Conservation (phyloP, 1,140 invertebrate genomes). For the Helicoverpa zea region DNA sequence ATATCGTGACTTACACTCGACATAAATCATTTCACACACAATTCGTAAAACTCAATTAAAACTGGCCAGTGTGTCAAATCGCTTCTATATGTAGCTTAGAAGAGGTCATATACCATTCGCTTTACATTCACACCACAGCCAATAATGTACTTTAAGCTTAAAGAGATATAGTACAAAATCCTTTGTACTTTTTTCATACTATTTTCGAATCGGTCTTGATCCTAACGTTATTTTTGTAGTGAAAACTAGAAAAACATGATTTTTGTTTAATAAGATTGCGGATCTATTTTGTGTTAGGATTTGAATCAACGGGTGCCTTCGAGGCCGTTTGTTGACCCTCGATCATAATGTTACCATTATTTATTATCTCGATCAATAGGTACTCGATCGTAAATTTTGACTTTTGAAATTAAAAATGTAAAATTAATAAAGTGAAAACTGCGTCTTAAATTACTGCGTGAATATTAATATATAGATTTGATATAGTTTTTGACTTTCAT, state of each 20-base stretch:
- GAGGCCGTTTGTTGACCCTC: slow-evolving; percentile 73
- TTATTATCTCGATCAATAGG: slow-evolving; percentile 27
- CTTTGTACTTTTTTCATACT: neutral
- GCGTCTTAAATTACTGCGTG: too few species aligned
- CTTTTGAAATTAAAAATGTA: neutral
- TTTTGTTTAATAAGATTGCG: slow-evolving; percentile 63
- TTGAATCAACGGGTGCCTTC: slow-evolving; percentile 61
- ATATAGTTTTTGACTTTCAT: too few species aligned
- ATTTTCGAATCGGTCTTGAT: slow-evolving; percentile 12
- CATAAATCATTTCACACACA: slow-evolving; percentile 31
- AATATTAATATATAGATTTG: too few species aligned
- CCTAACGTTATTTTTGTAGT: slow-evolving; percentile 53
- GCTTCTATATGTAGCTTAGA: slow-evolving; percentile 32
- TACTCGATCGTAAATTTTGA: slow-evolving; percentile 10
- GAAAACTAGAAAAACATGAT: slow-evolving; percentile 72
- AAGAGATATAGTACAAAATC: slow-evolving; percentile 28
- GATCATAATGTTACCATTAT: slow-evolving; percentile 40
- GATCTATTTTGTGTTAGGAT: slow-evolving; percentile 64
- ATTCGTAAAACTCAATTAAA: slow-evolving; percentile 51
- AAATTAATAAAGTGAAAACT: too few species aligned
- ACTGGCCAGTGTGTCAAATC: slow-evolving; percentile 52
- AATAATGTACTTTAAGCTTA: neutral
- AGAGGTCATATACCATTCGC: slow-evolving; percentile 37
- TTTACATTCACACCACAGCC: neutral
- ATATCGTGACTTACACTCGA: slow-evolving; percentile 40